Base-by-base conservation (phyloP, 1,140 invertebrate genomes). In the Achroia grisella region DNA sequence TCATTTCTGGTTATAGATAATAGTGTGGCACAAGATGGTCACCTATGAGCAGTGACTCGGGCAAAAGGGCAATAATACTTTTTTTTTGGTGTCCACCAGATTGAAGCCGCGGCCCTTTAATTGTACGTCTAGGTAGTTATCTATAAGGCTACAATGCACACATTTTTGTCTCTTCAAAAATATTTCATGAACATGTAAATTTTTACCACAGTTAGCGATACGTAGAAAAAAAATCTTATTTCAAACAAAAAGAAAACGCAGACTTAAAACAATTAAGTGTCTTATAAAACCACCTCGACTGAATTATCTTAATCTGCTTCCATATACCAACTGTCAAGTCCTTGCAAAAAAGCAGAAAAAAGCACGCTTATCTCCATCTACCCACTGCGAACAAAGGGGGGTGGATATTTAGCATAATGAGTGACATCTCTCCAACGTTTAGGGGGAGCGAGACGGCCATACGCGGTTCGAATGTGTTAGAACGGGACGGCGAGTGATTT, bases 321-420 rank as follows among this genome's bases (percentile, higher is more conserved):
- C 80, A 84, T 84, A 84, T 75, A 84, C 76, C 71, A 81, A 84
- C 71, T 84, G 80, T 84, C 80, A 84, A 66, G 70, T 56, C 56
- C 28, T 37, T 44, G 50, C 47, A 62, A 52, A 71, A 74, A 66
- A 62, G 52, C 52, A 55, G 52, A 43, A 61, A 53, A 67, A 54
- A 54, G 40, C 17, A 37, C 32, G 40, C 53, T 75, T 82, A 84
- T 79, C 80, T 42, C 15, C 37, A 82, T 82, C 80, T 77, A 58
- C 63, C 63, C 60, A 59, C 67, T 55, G 49, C 59, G 70, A 73
- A 74, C 74, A 79, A 78, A 71, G 62, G 2, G 70, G 75, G 64
- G 52, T 54, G 56, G 76, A 71, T 84, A 84, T 77, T 84, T 84
- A 79, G 78, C 80, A 84, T 82, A 84, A 84, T 84, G 78, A 84